Evolutionary conservation across 2,113 vertebrate species (phyloP).

Genomic region (Poeciliopsis turrubarensis): DNA sequence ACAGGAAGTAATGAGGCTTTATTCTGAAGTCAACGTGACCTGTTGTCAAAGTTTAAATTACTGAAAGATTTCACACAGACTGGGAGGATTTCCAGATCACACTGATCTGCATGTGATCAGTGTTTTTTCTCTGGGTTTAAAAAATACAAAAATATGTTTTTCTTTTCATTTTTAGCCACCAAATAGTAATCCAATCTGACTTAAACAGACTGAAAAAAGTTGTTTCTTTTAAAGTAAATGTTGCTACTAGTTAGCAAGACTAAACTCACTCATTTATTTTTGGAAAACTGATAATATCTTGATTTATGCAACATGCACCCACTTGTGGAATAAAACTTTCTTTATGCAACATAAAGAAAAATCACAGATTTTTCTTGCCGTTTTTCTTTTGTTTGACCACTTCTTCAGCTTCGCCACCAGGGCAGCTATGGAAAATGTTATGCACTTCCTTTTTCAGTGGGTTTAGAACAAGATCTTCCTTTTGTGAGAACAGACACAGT

Average conservation of each 20-base stretch:
- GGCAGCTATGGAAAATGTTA: neutral
- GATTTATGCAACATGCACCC: neutral
- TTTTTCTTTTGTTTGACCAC: neutral
- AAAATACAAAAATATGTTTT: too few relatives aligned
- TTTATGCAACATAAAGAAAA: too few relatives aligned
- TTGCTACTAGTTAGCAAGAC: neutral
- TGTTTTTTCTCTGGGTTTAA: neutral
- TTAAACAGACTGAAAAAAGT: too few relatives aligned
- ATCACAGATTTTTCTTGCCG: neutral
- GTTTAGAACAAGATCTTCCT: too few relatives aligned
- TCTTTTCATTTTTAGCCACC: neutral
- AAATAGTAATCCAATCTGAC: too few relatives aligned
- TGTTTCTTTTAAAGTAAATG: too few relatives aligned
- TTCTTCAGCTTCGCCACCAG: neutral
- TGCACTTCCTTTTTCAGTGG: neutral
- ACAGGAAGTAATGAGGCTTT: neutral
- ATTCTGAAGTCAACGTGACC: neutral
- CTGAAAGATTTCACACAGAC: neutral
- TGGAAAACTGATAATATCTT: neutral
- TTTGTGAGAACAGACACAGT: neutral
- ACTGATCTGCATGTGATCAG: too few relatives aligned
- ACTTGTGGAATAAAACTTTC: too few relatives aligned
- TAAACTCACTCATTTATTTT: neutral
- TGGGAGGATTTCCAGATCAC: neutral
- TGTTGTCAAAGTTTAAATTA: neutral